These are phyloP conservation scores for Suricata suricatta DNA, from an alignment of 2,113 vertebrate genomes.

Conservation along the genomic window DNA sequence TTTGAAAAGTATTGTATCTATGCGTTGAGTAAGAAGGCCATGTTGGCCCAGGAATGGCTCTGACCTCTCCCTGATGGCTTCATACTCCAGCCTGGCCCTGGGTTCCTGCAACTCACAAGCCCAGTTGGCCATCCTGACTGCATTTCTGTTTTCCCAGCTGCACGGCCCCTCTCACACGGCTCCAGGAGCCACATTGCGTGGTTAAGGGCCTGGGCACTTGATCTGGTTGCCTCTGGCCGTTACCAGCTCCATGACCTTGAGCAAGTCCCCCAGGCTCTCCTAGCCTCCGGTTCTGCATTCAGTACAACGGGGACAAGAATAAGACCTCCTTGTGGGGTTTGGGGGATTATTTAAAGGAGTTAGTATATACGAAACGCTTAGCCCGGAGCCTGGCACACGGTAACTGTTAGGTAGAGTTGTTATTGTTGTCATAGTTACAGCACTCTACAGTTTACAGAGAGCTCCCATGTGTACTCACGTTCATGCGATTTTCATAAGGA, in stretches of 20 bases:
- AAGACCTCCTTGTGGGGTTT: neutral
- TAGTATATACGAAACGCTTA: neutral
- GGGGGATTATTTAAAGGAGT: neutral
- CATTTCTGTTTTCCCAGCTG: neutral
- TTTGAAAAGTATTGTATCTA: neutral
- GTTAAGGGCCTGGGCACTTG: neutral
- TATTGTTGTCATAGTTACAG: accelerated
- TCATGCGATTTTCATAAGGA: neutral
- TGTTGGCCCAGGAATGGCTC: neutral
- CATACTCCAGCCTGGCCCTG: neutral
- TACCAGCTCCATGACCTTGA: neutral
- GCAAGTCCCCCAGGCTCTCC: neutral
- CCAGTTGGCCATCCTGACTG: accelerated
- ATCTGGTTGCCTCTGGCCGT: neutral
- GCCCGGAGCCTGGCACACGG: too few species aligned
- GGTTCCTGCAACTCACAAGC: neutral
- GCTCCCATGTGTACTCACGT: neutral
- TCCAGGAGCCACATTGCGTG: neutral
- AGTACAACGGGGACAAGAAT: neutral
- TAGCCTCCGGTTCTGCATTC: neutral
- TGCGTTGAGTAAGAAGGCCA: neutral
- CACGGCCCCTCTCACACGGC: accelerated
- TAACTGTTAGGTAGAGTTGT: too few species aligned
- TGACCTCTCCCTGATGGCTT: neutral
- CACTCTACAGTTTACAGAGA: neutral